phyloP scores from a whole-genome alignment of 2,888 invertebrate species.

The Adelognathus sp. region DNA sequence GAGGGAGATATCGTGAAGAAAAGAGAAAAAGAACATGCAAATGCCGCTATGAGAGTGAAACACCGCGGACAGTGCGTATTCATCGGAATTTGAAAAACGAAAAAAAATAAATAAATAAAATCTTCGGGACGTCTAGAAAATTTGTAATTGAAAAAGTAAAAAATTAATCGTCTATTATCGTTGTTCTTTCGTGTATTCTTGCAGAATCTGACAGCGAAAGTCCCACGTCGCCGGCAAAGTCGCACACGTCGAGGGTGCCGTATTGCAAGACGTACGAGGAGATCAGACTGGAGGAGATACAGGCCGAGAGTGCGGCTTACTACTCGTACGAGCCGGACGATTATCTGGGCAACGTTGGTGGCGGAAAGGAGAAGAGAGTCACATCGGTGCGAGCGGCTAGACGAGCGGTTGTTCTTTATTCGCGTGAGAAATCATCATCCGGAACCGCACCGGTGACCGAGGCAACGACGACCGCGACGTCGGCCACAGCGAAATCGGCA shows the following conservation, averaged over 20 bases:
- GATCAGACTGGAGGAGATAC: constrained; percentile 86
- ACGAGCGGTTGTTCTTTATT: constrained; percentile 60
- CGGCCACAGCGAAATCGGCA: not conserved
- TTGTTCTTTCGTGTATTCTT: constrained; percentile 84
- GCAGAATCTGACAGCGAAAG: constrained; percentile 91
- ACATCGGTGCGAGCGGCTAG: constrained; percentile 58
- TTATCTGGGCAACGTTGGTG: constrained; percentile 62
- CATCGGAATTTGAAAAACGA: constrained; percentile 31
- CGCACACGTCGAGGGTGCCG: constrained; percentile 80
- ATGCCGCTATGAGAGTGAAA: constrained; percentile 43
- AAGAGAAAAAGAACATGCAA: constrained; percentile 29
- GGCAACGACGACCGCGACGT: too few species aligned
- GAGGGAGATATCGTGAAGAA: constrained; percentile 26
- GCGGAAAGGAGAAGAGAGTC: constrained; percentile 73
- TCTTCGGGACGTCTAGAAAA: too few species aligned
- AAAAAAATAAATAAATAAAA: constrained; percentile 33
- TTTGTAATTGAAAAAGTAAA: not conserved
- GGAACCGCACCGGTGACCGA: not conserved
- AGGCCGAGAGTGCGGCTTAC: constrained; percentile 88
- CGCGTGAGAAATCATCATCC: constrained; percentile 35
- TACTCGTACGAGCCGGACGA: constrained; percentile 84
- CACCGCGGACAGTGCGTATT: constrained; percentile 50
- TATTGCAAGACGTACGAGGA: constrained; percentile 86
- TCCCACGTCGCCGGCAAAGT: constrained; percentile 84
- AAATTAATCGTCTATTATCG: constrained; percentile 54